Base-by-base conservation (phyloP, 2,113 vertebrate genomes). In the Anoura caudifer region DNA sequence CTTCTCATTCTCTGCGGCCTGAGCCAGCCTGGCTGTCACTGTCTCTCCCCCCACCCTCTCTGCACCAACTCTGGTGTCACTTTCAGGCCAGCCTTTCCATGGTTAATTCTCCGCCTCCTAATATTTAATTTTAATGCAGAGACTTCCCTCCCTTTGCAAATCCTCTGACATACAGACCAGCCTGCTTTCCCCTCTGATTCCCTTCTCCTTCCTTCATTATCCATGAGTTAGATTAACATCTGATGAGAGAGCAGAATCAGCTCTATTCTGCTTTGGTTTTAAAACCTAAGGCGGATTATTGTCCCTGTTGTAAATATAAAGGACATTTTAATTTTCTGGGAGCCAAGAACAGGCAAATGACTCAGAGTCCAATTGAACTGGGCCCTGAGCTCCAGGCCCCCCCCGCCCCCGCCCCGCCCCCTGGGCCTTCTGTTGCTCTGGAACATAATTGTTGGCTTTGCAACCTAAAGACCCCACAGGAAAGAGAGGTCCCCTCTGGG, bases 211-310 rank as follows among this genome's bases (percentile, higher is more conserved):
- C 95, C 96, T 97, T 98, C 94, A 96, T 98, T 98, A 98, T 98
- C 98, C 95, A 82, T 67, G 63, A 97, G 98, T 95, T 97, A 98
- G 98, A 98, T 98, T 98, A 98, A 96, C 94, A 98, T 98, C 98
- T 97, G 97, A 98, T 96, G 91, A 82, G 95, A 80, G 92, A 97
- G 94, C 95, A n/a, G 95, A 97, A 98, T 96, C 61, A 19, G 96
- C 95, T 91, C 31, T 96, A 90, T 92, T 98, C 41, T 0, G 94
- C 94, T 65, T 19, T 82, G 88, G 89, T 93, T 98, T 98, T 97
- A 96, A 95, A 97, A 97, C 86, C 96, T 95, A 97, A 98, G 96
- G 94, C 92, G 96, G 97, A 98, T 98, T 98, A 98, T 97, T 97
- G 96, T 87, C 92, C 79, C 96, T 79, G 89, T 95, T 98, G 96